A percentile compares a stretch with the other conserved stretches of the same genome.
These are phyloP conservation scores for Luehdorfia chinensis DNA, from an alignment of 1,140 invertebrate genomes.

Conservation along the genomic window DNA sequence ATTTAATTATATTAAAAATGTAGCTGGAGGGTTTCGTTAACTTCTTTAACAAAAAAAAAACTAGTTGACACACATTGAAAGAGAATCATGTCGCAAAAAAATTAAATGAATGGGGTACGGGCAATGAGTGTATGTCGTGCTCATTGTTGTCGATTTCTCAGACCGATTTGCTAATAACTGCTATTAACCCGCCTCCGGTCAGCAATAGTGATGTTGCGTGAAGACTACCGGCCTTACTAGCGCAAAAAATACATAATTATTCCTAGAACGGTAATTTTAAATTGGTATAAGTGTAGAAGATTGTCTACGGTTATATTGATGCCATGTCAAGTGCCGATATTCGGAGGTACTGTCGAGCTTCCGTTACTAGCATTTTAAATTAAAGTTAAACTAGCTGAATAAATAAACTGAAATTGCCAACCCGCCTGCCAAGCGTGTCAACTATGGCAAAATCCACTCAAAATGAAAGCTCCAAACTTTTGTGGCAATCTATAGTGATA, in stretches of 20 bases:
- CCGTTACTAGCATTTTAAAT: background rate
- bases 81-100: slow-evolving; percentile 49
- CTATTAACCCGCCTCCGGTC: slow-evolving; percentile 57
- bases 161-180: slow-evolving; percentile 64
- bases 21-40: no score
- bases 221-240: slow-evolving; percentile 48
- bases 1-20: no score
- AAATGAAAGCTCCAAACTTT: no score
- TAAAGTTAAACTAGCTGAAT: no score
- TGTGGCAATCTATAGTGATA: no score
- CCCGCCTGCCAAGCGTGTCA: no score
- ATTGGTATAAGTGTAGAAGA: slow-evolving; percentile 45
- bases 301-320: slow-evolving; percentile 48
- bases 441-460: no score
- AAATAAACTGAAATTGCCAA: no score
- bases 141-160: slow-evolving; percentile 67
- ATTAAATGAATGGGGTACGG: slow-evolving; percentile 56
- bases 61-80: slow-evolving; percentile 56
- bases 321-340: slow-evolving; percentile 40
- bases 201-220: slow-evolving; percentile 38
- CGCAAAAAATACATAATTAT: slow-evolving; percentile 63
- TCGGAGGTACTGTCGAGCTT: slow-evolving; percentile 4
- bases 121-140: slow-evolving; percentile 60
- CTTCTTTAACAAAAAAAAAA: no score
- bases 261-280: slow-evolving; percentile 61